Percentiles rank a stretch among this genome's conserved stretches.
These are phyloP conservation scores for Pterocles orientalis DNA, from an alignment of 2,113 vertebrate genomes.

Conservation along the genomic window DNA sequence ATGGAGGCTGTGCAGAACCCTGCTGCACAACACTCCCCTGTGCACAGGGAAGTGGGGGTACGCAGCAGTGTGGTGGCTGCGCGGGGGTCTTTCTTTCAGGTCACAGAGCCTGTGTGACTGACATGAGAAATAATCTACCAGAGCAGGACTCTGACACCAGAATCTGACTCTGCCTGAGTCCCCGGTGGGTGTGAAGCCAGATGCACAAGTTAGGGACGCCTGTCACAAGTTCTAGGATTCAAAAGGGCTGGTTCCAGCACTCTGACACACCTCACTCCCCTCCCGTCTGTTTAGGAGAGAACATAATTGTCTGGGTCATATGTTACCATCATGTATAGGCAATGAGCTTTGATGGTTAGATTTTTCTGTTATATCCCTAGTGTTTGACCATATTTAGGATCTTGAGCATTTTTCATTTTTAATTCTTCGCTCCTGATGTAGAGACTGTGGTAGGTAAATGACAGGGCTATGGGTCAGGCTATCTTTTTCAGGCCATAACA, in stretches of 20 bases:
- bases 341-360: not conserved
- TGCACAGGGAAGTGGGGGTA: not conserved
- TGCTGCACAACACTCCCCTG: not conserved
- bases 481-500: conserved; percentile 30
- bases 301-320: not conserved
- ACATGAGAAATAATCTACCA: not conserved
- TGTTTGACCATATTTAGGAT: not conserved
- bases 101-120: not conserved
- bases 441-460: not conserved
- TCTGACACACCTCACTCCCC: not conserved
- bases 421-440: not conserved
- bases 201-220: not conserved
- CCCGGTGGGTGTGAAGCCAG: conserved; percentile 1
- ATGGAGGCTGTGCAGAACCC: not conserved
- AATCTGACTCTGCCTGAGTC: not conserved
- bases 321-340: not conserved
- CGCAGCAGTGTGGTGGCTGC: fast-evolving
- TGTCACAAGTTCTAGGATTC: conserved; percentile 36
- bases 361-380: not conserved
- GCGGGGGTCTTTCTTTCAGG: fast-evolving
- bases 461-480: not conserved
- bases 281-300: not conserved
- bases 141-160: not conserved
- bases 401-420: not conserved
- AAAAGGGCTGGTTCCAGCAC: not conserved